phyloP scores from a whole-genome alignment of 2,113 vertebrate genomes.

The Peromyscus leucopus region DNA sequence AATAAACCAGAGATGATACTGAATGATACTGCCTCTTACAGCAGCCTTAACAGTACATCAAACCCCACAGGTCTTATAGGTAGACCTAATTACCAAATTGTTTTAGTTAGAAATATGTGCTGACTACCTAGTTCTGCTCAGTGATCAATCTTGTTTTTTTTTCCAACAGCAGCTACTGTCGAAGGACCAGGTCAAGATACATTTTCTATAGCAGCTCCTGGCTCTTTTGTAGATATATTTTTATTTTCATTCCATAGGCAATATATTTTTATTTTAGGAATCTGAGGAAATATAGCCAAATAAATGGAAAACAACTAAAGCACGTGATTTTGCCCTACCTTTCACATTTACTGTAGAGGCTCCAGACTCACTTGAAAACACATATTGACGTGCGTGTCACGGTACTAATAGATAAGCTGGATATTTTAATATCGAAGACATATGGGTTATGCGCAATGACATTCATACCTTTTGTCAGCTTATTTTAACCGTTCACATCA shows the following conservation, averaged over 20 bases:
- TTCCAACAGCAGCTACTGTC: not conserved
- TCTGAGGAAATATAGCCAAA: not conserved
- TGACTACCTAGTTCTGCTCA: not conserved
- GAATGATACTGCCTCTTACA: not conserved
- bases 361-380: not conserved
- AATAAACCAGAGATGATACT: not conserved
- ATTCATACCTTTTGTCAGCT: not conserved
- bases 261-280: not conserved
- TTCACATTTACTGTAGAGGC: not conserved
- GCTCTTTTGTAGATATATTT: constrained; percentile 47
- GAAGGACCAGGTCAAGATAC: not conserved
- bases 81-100: not conserved
- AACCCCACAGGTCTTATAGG: not conserved
- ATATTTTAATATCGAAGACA: not conserved
- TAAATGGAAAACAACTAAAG: not conserved
- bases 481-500: not conserved
- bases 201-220: constrained; percentile 32
- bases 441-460: not conserved
- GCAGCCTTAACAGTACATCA: not conserved
- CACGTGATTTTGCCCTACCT: not conserved
- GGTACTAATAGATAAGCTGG: not conserved
- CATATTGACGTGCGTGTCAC: not conserved
- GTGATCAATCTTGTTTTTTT: not conserved
- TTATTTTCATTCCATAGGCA: constrained; percentile 23
- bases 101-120: not conserved